Evolutionary conservation across 2,797 vertebrate genomes (phyloP).

Genomic region (Crenichthys baileyi): DNA sequence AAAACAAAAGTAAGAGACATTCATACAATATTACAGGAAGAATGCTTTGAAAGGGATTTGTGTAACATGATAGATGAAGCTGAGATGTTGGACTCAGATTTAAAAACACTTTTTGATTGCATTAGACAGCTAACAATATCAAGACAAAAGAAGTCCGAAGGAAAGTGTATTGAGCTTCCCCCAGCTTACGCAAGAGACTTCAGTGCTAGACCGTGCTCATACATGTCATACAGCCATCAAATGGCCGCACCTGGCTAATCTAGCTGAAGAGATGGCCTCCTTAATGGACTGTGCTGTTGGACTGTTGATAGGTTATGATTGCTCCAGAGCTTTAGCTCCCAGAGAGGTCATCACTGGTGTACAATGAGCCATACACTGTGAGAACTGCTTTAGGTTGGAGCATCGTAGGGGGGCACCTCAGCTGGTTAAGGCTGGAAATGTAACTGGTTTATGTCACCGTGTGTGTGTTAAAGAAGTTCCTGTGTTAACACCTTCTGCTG

Average conservation of each 20-base stretch:
- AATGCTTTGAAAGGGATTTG: not conserved
- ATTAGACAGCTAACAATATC: not conserved
- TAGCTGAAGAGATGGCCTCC: not conserved
- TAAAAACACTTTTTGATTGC: not conserved
- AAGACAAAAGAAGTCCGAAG: not conserved
- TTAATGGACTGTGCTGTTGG: not conserved
- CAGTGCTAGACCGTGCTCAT: not conserved
- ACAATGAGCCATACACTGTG: conserved; percentile 7
- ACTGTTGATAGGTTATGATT: not conserved
- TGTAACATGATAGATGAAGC: conserved; percentile 7
- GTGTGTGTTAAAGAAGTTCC: conserved; percentile 2
- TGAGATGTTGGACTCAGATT: no score
- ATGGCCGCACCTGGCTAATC: not conserved
- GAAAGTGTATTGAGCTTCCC: conserved; percentile 6
- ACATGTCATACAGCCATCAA: not conserved
- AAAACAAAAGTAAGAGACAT: not conserved
- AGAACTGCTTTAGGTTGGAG: conserved; percentile 7
- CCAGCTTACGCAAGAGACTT: conserved; percentile 24
- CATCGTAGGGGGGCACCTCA: conserved; percentile 10
- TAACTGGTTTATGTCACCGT: not conserved
- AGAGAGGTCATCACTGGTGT: conserved; percentile 1
- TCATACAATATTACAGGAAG: not conserved
- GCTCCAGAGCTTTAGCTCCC: not conserved
- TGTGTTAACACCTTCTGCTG: not conserved
- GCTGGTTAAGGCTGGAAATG: not conserved